Base-by-base conservation (phyloP, 1,140 invertebrate genomes). In the Orussus abietinus region DNA sequence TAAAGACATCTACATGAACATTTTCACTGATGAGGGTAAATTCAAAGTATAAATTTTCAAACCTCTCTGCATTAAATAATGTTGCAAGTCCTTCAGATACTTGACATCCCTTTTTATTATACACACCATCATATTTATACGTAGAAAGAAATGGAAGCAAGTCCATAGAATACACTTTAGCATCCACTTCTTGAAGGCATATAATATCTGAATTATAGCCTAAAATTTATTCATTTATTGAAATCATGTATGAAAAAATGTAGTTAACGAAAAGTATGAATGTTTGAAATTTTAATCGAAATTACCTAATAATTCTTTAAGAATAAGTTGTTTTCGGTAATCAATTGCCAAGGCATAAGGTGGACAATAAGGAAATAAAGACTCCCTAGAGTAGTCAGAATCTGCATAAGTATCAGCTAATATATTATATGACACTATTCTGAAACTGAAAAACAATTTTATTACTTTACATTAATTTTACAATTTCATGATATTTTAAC, bases 151-250 rank as follows among this genome's bases (percentile, higher is more conserved):
- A 66, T 7, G 82, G 80, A 21, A 68, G 49, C n/a, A 94, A 73
- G 60, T 88, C 84, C 49, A 79, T 62, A 11, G 84, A 63, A 62
- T 85, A 95, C 15, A 93, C 72, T 72, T 86, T 90, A 7, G 53
- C 61, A 66, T 96, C 92, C 0, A 95, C 88, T 79, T 97, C 93
- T 82, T 97, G 93, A 9, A 97, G 70, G 58, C 92, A 96, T 22
- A 94, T 77, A 30, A 96, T 74, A 70, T 97, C 92, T 19, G 82
- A 80, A 75, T 95, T 88, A 55, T 93, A 96, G 11, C 90, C 90
- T 82, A 49, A 38, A 69, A 58, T 49, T n/a, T n/a, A 34, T 69
- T 1, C 42, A 17, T 22, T 13, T 12, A 69, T 36, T 46, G 36
- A 38, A 51, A 54, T 43, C 29, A 35, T 18, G 29, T 13, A 3